These are phyloP conservation scores for Aphelenchoides besseyi DNA, from an alignment of 1,140 invertebrate species.

Conservation along the genomic window DNA sequence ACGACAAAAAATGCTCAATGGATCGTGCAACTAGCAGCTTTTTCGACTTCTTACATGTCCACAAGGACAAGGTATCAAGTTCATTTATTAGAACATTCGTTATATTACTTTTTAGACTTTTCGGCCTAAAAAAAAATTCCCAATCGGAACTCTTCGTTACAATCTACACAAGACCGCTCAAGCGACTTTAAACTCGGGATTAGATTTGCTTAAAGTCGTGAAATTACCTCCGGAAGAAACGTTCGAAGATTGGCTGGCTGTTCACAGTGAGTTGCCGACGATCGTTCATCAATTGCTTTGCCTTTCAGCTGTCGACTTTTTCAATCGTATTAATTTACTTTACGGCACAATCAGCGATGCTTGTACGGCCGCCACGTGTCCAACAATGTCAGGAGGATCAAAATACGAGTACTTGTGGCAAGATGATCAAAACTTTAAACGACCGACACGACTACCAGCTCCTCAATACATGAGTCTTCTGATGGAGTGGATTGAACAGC, in stretches of 20 bases:
- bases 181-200: conserved; percentile 86
- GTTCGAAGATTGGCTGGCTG: conserved; percentile 88
- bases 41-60: conserved; percentile 60
- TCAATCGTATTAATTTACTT: conserved; percentile 89
- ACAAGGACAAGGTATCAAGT: conserved; percentile 59
- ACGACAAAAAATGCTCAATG: conserved; percentile 18
- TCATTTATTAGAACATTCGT: conserved; percentile 27
- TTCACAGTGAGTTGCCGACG: too few relatives aligned
- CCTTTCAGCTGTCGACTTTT: conserved; percentile 96
- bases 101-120: conserved; percentile 73
- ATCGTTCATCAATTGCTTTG: too few relatives aligned
- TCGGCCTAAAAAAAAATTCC: conserved; percentile 82
- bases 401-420: conserved; percentile 88
- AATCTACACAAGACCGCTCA: conserved; percentile 88
- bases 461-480: conserved; percentile 80
- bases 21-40: conserved; percentile 50
- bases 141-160: conserved; percentile 82
- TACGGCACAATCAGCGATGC: conserved; percentile 81
- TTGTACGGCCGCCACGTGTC: conserved; percentile 80
- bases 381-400: conserved; percentile 82
- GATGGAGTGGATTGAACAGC: conserved; percentile 89
- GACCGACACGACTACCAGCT: conserved; percentile 80
- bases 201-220: conserved; percentile 81
- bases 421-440: conserved; percentile 79
- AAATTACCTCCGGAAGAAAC: conserved; percentile 81